Percentiles rank a stretch among this genome's conserved stretches.
phyloP scores from a whole-genome alignment of 2,888 invertebrate genomes.

The Acronicta leporina region DNA sequence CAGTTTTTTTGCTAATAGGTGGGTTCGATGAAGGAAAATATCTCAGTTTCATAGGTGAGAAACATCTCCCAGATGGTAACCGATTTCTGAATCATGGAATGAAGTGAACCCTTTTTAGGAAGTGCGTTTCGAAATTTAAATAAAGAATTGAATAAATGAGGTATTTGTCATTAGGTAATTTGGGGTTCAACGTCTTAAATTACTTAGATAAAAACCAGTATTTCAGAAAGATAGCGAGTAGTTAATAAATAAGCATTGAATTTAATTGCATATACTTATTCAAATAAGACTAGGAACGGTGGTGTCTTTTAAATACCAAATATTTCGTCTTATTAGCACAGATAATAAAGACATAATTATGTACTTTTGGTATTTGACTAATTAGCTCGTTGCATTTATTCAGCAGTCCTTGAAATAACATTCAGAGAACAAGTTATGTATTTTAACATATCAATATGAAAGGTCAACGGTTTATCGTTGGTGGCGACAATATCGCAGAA shows the following conservation, averaged over 20 bases:
- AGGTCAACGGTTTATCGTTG: slow-evolving; percentile 31
- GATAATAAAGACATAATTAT: no score
- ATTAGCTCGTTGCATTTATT: slow-evolving; percentile 18
- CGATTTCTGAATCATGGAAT: no score
- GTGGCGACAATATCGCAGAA: not conserved
- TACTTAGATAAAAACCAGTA: slow-evolving; percentile 2
- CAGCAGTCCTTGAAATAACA: slow-evolving; percentile 27
- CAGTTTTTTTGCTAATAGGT: no score
- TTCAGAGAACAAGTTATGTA: slow-evolving; percentile 22
- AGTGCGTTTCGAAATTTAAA: no score
- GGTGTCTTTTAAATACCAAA: not conserved
- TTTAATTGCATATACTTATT: not conserved
- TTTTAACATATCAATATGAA: slow-evolving; percentile 2
- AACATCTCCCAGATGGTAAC: no score
- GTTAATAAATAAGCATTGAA: not conserved
- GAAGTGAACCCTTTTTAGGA: no score
- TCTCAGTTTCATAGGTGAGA: no score
- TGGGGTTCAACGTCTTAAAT: not conserved
- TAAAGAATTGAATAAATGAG: no score
- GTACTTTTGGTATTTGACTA: slow-evolving; percentile 1
- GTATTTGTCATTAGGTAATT: no score
- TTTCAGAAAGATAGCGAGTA: not conserved
- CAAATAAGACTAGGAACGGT: not conserved
- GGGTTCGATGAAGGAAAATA: no score
- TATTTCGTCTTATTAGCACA: slow-evolving; percentile 1